A percentile compares a stretch with the other conserved stretches of the same genome.
These are phyloP conservation scores for Trinectes maculatus DNA, from an alignment of 2,113 vertebrate species.

Conservation along the genomic window DNA sequence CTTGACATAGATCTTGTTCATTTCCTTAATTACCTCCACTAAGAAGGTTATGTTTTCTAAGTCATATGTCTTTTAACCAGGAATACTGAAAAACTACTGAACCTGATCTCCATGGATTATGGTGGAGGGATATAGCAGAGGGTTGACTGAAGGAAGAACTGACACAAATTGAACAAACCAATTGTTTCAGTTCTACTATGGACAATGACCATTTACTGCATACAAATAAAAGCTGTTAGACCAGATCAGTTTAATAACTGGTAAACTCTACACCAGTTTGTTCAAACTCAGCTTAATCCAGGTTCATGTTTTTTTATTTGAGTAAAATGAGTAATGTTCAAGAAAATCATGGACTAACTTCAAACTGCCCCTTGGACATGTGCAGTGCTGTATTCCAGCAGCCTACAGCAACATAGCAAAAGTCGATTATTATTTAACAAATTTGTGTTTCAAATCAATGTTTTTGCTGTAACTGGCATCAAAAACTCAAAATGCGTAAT, in stretches of 20 bases:
- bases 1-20: no score
- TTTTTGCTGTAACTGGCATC: background rate
- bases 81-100: no score
- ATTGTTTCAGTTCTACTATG: no score
- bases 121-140: no score
- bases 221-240: conserved; percentile 47
- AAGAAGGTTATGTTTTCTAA: no score
- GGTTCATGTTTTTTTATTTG: background rate
- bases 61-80: no score
- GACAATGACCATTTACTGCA: no score
- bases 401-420: conserved; percentile 22
- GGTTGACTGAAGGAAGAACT: no score
- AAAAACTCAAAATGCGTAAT: background rate
- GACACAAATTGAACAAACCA: no score
- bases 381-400: conserved; percentile 10
- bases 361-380: background rate
- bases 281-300: background rate
- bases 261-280: background rate
- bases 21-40: no score
- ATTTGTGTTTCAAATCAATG: conserved; percentile 30
- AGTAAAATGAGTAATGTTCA: background rate
- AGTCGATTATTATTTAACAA: conserved; percentile 53
- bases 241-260: no score
- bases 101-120: no score
- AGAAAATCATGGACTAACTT: background rate